Evolutionary conservation across 2,888 invertebrate genomes (phyloP), one percentile per base, ranked within the genome.

Genomic region (Electrophaes corylata): DNA sequence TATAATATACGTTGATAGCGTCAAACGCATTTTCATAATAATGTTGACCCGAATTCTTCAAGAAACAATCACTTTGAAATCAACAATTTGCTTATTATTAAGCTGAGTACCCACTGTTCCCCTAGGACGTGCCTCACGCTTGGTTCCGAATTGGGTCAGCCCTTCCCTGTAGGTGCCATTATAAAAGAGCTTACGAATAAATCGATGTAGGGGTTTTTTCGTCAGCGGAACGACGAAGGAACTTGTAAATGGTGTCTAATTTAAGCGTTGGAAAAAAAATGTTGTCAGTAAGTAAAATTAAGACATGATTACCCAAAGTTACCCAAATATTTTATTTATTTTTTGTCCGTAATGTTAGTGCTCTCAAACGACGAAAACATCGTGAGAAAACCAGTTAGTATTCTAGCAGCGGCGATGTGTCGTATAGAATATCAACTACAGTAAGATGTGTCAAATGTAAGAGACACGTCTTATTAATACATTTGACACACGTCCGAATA

Each of bases 121-220:
- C 75, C 62, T 66, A 82, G 79, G 84, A 86, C 86, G 87, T 88
- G 87, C 83, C 78, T 81, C 69, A 67, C 67, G 75, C 76, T 72
- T 71, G 76, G 76, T 80, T 81, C 71, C 64, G 73, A 81, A 87
- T 81, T 84, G 80, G 86, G 87, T 85, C 84, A 77, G 74, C 75
- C 71, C 78, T 78, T 69, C 74, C 73, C 73, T 73, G 63, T 69
- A 74, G 74, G 74, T 69, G 71, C 74, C 69, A 76, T 79, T 76
- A 76, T 72, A 74, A 71, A 78, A 75, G 73, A 72, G 76, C 73
- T 73, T 75, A 73, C 68, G 69, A 71, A 78, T 72, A 72, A 77
- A 78, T 80, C 79, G 73, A 77, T 76, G 71, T 66, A 54, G 60
- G 72, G 50, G 56, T 65, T 72, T 60, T 75, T 71, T 70, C 69